Evolutionary conservation across 2,888 invertebrate species (phyloP).

Genomic region (Altica lythri): DNA sequence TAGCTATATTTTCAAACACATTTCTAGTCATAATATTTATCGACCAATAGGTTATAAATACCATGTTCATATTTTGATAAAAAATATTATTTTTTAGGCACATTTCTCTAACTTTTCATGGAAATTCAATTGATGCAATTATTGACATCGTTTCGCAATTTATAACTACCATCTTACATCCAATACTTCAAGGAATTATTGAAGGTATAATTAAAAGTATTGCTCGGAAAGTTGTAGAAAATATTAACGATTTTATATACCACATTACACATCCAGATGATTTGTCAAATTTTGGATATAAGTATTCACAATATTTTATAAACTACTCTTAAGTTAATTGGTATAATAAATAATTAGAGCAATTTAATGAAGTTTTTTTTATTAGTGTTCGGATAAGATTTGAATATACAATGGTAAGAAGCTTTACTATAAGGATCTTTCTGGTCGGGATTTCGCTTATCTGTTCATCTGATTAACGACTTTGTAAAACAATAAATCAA

Average conservation of each 20-base stretch:
- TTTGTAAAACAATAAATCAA: no score
- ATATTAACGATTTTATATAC: conserved; percentile 28
- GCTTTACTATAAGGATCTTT: no score
- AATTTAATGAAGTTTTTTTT: no score
- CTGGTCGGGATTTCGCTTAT: no score
- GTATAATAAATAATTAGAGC: no score
- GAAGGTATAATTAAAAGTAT: conserved; percentile 29
- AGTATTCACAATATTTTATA: no score
- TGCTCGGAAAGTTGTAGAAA: conserved; percentile 20
- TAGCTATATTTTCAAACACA: not conserved
- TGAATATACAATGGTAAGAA: no score
- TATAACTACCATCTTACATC: conserved; percentile 33
- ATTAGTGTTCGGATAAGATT: no score
- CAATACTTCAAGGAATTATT: conserved; percentile 30
- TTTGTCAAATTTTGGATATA: no score
- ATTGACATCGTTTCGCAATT: conserved; percentile 34
- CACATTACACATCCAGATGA: conserved; percentile 2
- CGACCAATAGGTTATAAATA: not conserved
- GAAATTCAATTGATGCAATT: conserved; percentile 30
- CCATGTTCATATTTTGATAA: no score
- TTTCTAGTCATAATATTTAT: not conserved
- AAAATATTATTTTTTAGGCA: conserved; percentile 20
- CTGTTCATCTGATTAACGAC: no score
- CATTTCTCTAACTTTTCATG: conserved; percentile 24
- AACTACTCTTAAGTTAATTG: no score